Evolutionary conservation across 1,140 invertebrate genomes (phyloP).

Genomic region (Kradibia gibbosae): DNA sequence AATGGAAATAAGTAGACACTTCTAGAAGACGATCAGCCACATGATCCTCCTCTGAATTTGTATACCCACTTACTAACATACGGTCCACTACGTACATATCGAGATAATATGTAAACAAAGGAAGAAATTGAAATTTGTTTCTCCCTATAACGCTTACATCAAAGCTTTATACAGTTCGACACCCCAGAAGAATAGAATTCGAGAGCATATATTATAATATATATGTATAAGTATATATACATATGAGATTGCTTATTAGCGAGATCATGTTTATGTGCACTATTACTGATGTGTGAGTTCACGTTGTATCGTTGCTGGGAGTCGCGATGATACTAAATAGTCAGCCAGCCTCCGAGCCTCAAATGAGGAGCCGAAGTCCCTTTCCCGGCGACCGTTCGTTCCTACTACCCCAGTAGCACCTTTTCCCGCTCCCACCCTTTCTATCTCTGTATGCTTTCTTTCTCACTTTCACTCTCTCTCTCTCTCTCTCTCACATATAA

Average conservation of each 20-base stretch:
- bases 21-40: not conserved
- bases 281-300: not conserved
- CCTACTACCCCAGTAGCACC: slow-evolving; percentile 43
- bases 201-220: not conserved
- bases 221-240: not conserved
- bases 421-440: not conserved
- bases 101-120: not conserved
- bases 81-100: not conserved
- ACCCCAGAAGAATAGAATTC: not conserved
- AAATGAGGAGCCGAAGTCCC: slow-evolving; percentile 18
- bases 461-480: not conserved
- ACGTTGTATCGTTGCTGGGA: slow-evolving; percentile 13
- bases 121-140: not conserved
- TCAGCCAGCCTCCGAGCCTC: slow-evolving; percentile 30
- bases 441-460: no score
- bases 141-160: not conserved
- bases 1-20: not conserved
- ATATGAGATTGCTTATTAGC: not conserved
- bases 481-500: not conserved
- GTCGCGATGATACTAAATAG: slow-evolving; percentile 36
- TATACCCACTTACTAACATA: not conserved
- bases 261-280: not conserved
- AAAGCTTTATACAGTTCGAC: not conserved
- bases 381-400: slow-evolving; percentile 26
- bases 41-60: not conserved